A percentile compares a stretch with the other conserved stretches of the same genome.
phyloP scores from a whole-genome alignment of 1,140 invertebrate genomes.

The Drosophila pallidifrons region DNA sequence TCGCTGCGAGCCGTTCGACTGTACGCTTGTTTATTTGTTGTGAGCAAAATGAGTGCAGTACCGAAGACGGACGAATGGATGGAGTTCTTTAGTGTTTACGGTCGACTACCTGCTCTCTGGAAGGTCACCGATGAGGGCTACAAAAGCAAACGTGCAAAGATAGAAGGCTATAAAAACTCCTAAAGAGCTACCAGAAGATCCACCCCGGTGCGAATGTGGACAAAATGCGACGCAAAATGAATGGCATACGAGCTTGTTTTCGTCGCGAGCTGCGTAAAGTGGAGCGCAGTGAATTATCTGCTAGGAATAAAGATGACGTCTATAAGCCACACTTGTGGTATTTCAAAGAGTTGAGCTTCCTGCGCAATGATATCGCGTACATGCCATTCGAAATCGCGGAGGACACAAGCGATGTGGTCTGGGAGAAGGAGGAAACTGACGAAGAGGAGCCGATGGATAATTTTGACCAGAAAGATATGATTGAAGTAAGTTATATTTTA shows the following conservation, averaged over 20 bases:
- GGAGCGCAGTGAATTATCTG: slow-evolving; percentile 10
- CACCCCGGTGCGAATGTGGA: slow-evolving; percentile 31
- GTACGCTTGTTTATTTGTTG: slow-evolving; percentile 4
- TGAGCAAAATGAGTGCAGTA: slow-evolving; percentile 23
- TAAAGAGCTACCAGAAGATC: slow-evolving; percentile 28
- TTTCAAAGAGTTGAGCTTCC: slow-evolving; percentile 30
- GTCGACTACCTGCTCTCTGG: slow-evolving; percentile 36
- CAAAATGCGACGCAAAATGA: slow-evolving; percentile 34
- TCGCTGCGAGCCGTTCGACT: slow-evolving; percentile 10
- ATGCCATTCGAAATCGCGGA: too few species aligned
- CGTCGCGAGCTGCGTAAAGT: slow-evolving; percentile 42
- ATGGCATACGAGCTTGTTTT: slow-evolving; percentile 36
- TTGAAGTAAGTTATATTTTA: background rate
- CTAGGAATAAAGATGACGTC: background rate
- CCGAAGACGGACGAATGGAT: slow-evolving; percentile 30
- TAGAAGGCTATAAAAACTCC: background rate
- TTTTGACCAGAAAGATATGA: background rate
- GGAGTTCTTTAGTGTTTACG: slow-evolving; percentile 28
- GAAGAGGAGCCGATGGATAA: background rate
- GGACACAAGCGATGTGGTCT: background rate
- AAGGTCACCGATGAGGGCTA: slow-evolving; percentile 3
- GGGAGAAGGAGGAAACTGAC: background rate
- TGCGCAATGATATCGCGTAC: background rate
- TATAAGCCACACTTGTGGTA: slow-evolving; percentile 47
- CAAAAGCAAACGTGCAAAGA: slow-evolving; percentile 23